These are phyloP conservation scores for Grus americana DNA, from an alignment of 2,113 vertebrate genomes.

Conservation along the genomic window DNA sequence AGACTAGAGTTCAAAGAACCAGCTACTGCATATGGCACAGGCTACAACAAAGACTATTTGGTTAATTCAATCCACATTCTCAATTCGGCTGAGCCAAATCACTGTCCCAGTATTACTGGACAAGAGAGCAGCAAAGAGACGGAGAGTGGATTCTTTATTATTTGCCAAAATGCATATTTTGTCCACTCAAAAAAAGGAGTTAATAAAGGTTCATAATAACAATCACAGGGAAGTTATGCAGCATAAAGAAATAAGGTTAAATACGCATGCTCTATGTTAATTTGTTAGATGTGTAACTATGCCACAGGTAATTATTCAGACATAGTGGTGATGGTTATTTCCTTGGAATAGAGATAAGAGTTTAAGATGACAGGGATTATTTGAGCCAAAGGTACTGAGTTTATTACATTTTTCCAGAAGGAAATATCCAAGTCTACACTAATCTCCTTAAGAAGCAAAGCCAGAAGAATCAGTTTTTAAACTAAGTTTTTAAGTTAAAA, in stretches of 20 bases:
- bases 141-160: slow-evolving; percentile 20
- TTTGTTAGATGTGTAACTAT: slow-evolving; percentile 45
- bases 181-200: slow-evolving; percentile 50
- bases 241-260: slow-evolving; percentile 29
- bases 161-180: slow-evolving; percentile 63
- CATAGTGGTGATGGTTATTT: slow-evolving; percentile 28
- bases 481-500: slow-evolving; percentile 59
- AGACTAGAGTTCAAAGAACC: slow-evolving; percentile 24
- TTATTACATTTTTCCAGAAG: slow-evolving; percentile 57
- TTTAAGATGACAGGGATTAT: slow-evolving; percentile 37
- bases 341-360: slow-evolving; percentile 21
- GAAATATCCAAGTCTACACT: slow-evolving; percentile 64
- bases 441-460: slow-evolving; percentile 77
- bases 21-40: slow-evolving; percentile 70
- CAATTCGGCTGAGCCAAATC: slow-evolving; percentile 59
- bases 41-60: slow-evolving; percentile 71
- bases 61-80: slow-evolving; percentile 67
- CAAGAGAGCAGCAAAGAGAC: slow-evolving; percentile 51
- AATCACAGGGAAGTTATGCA: slow-evolving; percentile 47
- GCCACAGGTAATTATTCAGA: slow-evolving; percentile 33
- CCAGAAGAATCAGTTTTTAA: slow-evolving; percentile 68
- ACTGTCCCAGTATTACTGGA: slow-evolving; percentile 60
- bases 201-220: slow-evolving; percentile 19
- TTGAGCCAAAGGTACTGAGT: neutral
- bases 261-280: slow-evolving; percentile 72